Base-by-base conservation (phyloP, 2,113 vertebrate genomes). In the Bos javanicus region DNA sequence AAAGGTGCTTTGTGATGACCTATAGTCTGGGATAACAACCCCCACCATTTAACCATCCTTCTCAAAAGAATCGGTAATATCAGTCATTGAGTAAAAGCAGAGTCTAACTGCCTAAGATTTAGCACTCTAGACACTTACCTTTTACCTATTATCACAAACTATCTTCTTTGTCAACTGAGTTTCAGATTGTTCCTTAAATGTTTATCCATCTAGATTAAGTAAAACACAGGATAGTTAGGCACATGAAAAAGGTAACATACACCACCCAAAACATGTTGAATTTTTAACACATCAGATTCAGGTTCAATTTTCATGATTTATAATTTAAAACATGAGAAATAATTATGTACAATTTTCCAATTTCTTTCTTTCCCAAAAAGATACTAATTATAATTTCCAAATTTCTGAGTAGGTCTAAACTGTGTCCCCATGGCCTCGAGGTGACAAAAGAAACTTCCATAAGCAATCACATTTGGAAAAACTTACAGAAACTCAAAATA, bases 131-230 rank as follows among this genome's bases (percentile, higher is more conserved):
- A 76, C 43, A 90, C 87, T 95, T 94, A 94, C 87, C 92, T 95
- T 95, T 87, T 50, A 86, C 21, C 54, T 83, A 43, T 82, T 92
- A 87, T 26, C 57, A 82, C 33, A 26, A 56, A 59, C 46, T 87
- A 54, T 60, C 92, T 95, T 97, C 94, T 90, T 95, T 33, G 60
- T 60, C 25, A 93, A 89, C 15, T 60, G 54, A 96, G 39, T 90
- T 89, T 59, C 90, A 76, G 57, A 84, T 26, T 90, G 83, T 46
- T 92, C 57, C 64, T 96, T 97, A 92, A 23, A 81, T 36, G 9
- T 93, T 95, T 94, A 83, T 67, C 82, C 95, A 96, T 90, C 92
- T 98, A 94, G 93, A 92, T 94, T 88, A 90, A 82, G n/a, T 52
- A 96, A 96, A 86, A 33, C 19, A 91, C 33, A 43, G 92, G 28